Evolutionary conservation across 2,888 invertebrate species (phyloP).

Genomic region (Cataglyphis altisquamis): DNA sequence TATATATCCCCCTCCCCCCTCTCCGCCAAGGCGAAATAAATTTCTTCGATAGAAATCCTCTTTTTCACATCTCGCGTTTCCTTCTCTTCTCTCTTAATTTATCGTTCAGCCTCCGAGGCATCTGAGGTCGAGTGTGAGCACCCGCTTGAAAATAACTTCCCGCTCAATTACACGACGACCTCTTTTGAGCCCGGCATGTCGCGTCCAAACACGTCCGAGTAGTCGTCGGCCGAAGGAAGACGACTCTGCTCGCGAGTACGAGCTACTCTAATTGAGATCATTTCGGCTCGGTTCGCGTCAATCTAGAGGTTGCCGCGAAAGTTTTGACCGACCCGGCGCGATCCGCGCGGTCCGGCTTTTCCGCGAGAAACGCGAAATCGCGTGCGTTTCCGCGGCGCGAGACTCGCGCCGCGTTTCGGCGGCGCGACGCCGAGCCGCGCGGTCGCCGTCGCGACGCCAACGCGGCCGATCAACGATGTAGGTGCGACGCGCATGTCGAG

Average conservation of each 20-base stretch:
- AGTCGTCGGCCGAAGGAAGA: conserved; percentile 56
- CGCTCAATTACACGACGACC: conserved; percentile 52
- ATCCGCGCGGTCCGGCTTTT: neutral
- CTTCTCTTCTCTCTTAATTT: neutral
- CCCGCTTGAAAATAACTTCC: conserved; percentile 53
- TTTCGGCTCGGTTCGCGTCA: conserved; percentile 77
- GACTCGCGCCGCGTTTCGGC: neutral
- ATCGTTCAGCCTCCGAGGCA: conserved; percentile 11
- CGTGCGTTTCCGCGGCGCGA: neutral
- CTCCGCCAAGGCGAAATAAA: conserved; percentile 11
- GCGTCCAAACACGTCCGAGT: conserved; percentile 17
- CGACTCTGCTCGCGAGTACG: conserved; percentile 61
- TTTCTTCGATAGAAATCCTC: conserved; percentile 19
- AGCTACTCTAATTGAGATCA: conserved; percentile 73
- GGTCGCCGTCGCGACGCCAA: neutral
- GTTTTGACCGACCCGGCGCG: conserved; percentile 61
- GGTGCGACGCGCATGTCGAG: conserved; percentile 61
- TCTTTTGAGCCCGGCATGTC: conserved; percentile 37
- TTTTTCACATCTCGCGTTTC: conserved; percentile 4
- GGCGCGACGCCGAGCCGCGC: neutral
- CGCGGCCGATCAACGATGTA: neutral
- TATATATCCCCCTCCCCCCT: neutral
- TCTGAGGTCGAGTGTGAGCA: conserved; percentile 32
- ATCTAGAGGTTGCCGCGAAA: conserved; percentile 68
- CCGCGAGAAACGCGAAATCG: conserved; percentile 3